Evolutionary conservation across 1,140 invertebrate genomes (phyloP), one percentile per base, ranked within the genome.

Genomic region (Heliconius himera): DNA sequence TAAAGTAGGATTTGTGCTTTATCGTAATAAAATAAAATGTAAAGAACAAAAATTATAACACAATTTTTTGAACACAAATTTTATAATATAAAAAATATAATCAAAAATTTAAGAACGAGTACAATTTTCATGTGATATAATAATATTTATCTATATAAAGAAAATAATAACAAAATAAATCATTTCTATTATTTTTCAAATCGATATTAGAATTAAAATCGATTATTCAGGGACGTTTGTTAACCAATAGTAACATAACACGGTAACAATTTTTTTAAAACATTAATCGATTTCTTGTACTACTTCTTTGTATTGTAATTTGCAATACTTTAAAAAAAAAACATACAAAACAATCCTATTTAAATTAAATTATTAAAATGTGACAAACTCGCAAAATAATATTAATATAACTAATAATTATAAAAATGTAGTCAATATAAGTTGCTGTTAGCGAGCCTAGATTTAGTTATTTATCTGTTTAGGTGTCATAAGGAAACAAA

Each of bases 241-340:
- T 41, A 75, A 26, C 74, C 74, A 66, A 75, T 75, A 75, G 74
- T 75, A 66, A 1, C 22, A 22, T 41, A 75, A 66, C 74, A 75
- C 74, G 74, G 26, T 29, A 22, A 26, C 60, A 29, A 11, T 29
- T n/a, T 66, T 22, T 66, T 29, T 66, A 29, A 26, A 29, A 29
- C 11, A 66, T 13, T 16, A 66, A 66, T 66, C 26, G 60, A 11
- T 66, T 66, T 66, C 22, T 66, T 29, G 60, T 66, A 66, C 60
- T 13, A 29, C 9, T 13, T 22, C 9, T 22, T 29, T 26, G 1
- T 26, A 22, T 66, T 29, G 60, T 66, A 60, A 60, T 60, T 22
- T 46, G 41, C 4, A 46, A 46, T 60, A 60, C 5, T 22, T 60
- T 26, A 2, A 8, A 51, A 51, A 51, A 51, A 51, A 51, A 51